Conservation (phyloP, 1,140 invertebrate species). For the Euglossa dilemma region DNA sequence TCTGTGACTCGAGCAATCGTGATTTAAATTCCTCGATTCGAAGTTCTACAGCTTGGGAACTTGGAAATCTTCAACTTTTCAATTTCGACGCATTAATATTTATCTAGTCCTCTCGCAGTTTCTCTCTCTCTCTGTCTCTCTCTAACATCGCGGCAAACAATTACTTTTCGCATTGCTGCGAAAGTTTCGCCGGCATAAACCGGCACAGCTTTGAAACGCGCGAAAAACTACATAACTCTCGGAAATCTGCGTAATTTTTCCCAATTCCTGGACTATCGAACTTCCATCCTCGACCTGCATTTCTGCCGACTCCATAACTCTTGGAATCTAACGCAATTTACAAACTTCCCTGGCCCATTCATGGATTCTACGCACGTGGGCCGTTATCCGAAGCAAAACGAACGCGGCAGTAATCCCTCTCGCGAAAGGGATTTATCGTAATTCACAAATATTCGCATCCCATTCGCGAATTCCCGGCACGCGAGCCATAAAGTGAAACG, state of each 20-base stretch:
- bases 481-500: too few species aligned
- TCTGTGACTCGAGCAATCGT: too few species aligned
- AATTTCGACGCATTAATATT: too few species aligned
- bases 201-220: background rate
- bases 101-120: background rate
- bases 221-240: background rate
- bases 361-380: too few species aligned
- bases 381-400: too few species aligned
- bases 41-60: background rate
- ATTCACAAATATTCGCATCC: background rate
- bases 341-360: background rate
- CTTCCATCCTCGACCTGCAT: background rate
- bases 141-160: background rate
- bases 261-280: background rate
- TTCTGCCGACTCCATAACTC: background rate
- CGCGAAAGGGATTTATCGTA: background rate
- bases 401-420: too few species aligned
- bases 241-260: background rate
- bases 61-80: background rate
- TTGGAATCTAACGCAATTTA: background rate
- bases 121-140: background rate
- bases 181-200: background rate
- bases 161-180: background rate
- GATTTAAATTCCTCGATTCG: too few species aligned
- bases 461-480: background rate